Conservation (phyloP, 2,113 vertebrate genomes). For the Thalassarche chlororhynchos region DNA sequence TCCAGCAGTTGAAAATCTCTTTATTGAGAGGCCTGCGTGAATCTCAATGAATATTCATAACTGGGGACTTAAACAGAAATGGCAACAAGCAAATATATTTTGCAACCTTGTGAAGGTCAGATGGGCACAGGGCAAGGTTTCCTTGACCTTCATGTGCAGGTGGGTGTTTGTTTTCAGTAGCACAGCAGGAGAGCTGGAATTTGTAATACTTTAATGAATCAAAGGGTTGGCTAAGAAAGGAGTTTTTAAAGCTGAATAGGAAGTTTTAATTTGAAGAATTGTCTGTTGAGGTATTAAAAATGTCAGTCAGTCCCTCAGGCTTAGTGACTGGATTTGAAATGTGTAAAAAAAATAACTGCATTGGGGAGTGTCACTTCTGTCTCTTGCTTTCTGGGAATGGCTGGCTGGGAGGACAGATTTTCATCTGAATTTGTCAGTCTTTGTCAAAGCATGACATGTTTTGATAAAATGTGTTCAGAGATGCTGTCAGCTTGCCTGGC, state of each 20-base stretch:
- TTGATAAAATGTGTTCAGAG: background rate
- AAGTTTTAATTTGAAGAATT: background rate
- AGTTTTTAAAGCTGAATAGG: conserved; percentile 1
- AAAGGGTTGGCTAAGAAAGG: background rate
- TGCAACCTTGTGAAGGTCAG: background rate
- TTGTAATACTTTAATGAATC: background rate
- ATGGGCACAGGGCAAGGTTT: background rate
- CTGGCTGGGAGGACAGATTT: conserved; percentile 56
- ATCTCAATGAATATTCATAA: background rate
- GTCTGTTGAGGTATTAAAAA: conserved; percentile 8
- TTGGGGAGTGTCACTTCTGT: conserved; percentile 15
- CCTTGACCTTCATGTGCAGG: background rate
- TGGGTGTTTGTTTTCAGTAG: background rate
- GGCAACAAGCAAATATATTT: background rate
- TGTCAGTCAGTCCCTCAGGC: conserved; percentile 11
- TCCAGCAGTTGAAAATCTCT: background rate
- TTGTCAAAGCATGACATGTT: conserved; percentile 49
- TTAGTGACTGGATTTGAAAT: background rate
- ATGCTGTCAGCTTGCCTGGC: conserved; percentile 7
- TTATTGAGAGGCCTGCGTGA: background rate
- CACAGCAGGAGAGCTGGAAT: background rate
- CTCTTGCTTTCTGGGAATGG: conserved; percentile 24
- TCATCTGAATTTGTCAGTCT: conserved; percentile 13
- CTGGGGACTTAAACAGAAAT: background rate
- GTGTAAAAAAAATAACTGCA: background rate